Evolutionary conservation across 2,888 invertebrate species (phyloP), one percentile per base, ranked within the genome.

Genomic region (Tenthredo livida): DNA sequence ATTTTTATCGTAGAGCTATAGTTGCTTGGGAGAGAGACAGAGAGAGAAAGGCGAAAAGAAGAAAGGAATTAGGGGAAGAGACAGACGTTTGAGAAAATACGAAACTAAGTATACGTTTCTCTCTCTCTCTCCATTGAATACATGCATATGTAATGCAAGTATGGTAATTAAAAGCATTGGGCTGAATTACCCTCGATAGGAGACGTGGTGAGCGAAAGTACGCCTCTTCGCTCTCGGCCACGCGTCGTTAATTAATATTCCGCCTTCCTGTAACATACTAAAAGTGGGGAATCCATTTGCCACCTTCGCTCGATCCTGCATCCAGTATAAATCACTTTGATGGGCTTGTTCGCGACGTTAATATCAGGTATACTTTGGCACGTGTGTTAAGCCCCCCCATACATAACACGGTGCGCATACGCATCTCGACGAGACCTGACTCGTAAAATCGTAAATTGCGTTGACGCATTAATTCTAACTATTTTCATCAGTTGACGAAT

Each of bases 191-290:
- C 80, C 80, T 80, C 80, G 58, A 80, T 80, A 80, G 21, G n/a
- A 80, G 80, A 61, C 37, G 61, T 61, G 61, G 61, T 80, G 58
- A 37, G 40, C 80, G 58, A 58, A 67, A 37, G 80, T 80, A 61
- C 61, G 40, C 61, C 80, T 80, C 61, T 61, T 61, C 61, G 61
- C 80, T 61, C 80, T 61, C 33, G 61, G 21, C 80, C 80, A 80
- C 80, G 58, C 80, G 80, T 80, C 80, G 61, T 80, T 80, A 80
- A 80, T 80, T 80, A 80, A 61, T 80, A 80, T 80, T 80, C 80
- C 80, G 25, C 80, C 80, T 80, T 80, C 80, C 77, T 50, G 77
- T 77, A 77, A 77, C 77, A 77, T 50, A 77, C 50, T 77, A 77
- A 61, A 80, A 80, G 80, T 80, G 80, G 61, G 58, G 61, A 80